These are phyloP conservation scores for Pandemis corylana DNA, from an alignment of 2,888 invertebrate genomes.

Conservation along the genomic window DNA sequence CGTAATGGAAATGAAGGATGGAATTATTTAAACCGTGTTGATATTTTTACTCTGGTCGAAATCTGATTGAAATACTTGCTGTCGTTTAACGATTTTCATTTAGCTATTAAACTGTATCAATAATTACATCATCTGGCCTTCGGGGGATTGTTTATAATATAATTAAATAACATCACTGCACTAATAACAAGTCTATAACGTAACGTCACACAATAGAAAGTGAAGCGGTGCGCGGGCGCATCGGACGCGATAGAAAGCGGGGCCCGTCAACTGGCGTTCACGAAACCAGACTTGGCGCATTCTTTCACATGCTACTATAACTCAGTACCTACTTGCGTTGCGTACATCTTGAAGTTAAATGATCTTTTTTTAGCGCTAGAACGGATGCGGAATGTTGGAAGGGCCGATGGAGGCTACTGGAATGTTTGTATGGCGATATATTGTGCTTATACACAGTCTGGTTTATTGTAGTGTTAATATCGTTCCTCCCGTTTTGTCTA, in stretches of 20 bases:
- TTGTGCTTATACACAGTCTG: not conserved
- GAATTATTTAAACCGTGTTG: not conserved
- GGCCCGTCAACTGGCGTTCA: constrained; percentile 63
- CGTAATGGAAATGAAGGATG: not conserved
- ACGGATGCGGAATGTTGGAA: constrained; percentile 7
- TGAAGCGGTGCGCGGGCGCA: constrained; percentile 78
- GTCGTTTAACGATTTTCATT: not conserved
- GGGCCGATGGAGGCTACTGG: constrained; percentile 3
- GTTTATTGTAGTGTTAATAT: not conserved
- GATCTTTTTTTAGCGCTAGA: constrained; percentile 8
- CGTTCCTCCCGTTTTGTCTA: not conserved
- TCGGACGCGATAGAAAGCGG: constrained; percentile 80
- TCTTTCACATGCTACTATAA: constrained; percentile 61
- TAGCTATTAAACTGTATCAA: not conserved
- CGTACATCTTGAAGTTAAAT: constrained; percentile 1
- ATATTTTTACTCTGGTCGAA: not conserved
- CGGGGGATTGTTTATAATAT: constrained; percentile 9
- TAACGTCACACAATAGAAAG: constrained; percentile 79
- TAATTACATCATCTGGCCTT: constrained; percentile 11
- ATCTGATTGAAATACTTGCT: not conserved
- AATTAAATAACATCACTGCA: constrained; percentile 15
- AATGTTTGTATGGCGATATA: not conserved
- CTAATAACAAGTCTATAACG: constrained; percentile 44
- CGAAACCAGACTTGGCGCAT: constrained; percentile 68
- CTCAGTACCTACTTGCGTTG: constrained; percentile 5